Evolutionary conservation across 2,888 invertebrate genomes (phyloP).

Genomic region (Caprella mutica): DNA sequence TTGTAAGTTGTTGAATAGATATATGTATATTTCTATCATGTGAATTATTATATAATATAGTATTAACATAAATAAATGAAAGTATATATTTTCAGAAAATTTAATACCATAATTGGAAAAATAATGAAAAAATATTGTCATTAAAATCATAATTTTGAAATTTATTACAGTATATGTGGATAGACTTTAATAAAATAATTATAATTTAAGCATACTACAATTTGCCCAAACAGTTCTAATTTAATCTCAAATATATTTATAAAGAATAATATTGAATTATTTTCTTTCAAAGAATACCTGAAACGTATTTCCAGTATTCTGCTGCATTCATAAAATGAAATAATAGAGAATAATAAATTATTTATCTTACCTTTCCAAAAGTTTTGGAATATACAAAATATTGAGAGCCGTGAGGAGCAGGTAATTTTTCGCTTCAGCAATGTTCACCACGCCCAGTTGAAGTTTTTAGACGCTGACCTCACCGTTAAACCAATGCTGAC

Average conservation of each 20-base stretch:
- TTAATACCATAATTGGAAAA: not conserved
- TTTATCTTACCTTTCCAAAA: too few species aligned
- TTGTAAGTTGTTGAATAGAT: constrained; percentile 5
- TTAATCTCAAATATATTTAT: not conserved
- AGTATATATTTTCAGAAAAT: constrained; percentile 5
- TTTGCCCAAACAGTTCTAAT: not conserved
- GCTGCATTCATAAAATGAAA: too few species aligned
- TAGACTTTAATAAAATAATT: not conserved
- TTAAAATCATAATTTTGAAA: constrained; percentile 8
- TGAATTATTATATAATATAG: constrained; percentile 6
- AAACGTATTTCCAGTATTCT: too few species aligned
- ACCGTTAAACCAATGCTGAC: too few species aligned
- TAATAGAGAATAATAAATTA: too few species aligned
- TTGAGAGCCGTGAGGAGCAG: too few species aligned
- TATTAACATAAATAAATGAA: constrained; percentile 11
- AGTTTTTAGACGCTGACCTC: too few species aligned
- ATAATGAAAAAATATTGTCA: constrained; percentile 8
- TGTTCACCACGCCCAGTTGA: too few species aligned
- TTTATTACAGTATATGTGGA: constrained; percentile 7
- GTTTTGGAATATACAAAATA: too few species aligned
- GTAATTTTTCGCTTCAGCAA: too few species aligned
- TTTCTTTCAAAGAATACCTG: too few species aligned
- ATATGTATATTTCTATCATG: not conserved
- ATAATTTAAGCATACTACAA: not conserved
- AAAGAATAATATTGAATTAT: too few species aligned